Evolutionary conservation across 35 echinoderm and acorn worm genomes (phyloP).

Genomic region (Apostichopus californicus): DNA sequence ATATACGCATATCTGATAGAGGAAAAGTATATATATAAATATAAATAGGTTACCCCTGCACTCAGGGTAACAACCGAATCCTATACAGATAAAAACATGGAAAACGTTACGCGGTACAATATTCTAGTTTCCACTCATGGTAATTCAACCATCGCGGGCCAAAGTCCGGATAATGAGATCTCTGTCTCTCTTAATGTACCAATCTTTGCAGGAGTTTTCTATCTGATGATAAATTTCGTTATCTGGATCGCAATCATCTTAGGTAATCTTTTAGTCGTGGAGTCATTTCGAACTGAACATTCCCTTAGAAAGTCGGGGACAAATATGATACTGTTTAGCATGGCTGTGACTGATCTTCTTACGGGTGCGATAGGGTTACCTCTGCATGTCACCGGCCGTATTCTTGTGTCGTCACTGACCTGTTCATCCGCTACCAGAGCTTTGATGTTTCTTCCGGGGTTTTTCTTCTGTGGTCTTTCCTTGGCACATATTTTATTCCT

Average conservation of each 20-base stretch:
- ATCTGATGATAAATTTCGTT: neutral
- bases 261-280: conserved; percentile 21
- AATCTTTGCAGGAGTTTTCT: neutral
- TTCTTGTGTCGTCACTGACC: neutral
- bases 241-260: conserved; percentile 23
- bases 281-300: conserved; percentile 8
- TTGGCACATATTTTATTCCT: conserved; percentile 36
- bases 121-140: neutral
- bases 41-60: too few species aligned
- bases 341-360: conserved; percentile 30
- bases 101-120: neutral
- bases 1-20: too few species aligned
- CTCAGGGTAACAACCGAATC: too few species aligned
- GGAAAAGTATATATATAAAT: too few species aligned
- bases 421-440: conserved; percentile 42
- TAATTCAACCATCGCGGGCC: neutral
- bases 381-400: conserved; percentile 32
- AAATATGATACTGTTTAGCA: conserved; percentile 39
- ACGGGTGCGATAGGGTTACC: conserved; percentile 33
- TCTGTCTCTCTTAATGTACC: neutral
- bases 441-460: conserved; percentile 22
- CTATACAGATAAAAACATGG: neutral
- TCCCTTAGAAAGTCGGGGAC: conserved; percentile 17
- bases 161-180: neutral
- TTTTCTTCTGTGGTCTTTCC: conserved; percentile 50